Base-by-base conservation (phyloP, 2,888 invertebrate genomes). In the Pocota personata region DNA sequence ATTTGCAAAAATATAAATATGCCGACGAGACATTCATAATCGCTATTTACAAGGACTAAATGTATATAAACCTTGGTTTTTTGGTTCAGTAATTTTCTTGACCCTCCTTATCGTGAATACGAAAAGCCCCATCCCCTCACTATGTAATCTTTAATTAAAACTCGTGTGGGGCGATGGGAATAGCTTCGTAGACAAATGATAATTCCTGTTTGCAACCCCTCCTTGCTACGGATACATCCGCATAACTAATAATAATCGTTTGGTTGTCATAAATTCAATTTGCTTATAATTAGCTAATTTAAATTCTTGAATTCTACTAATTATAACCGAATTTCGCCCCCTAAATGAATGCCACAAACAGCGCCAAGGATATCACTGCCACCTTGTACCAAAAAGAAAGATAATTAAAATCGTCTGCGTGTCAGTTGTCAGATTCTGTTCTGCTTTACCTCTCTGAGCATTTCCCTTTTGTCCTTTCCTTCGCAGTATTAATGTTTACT, bases 231-330 rank as follows among this genome's bases (percentile, higher is more conserved):
- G n/a, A n/a, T n/a, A n/a, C n/a, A n/a, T 10, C 30, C 32, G 21
- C 16, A 3, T 8, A 21, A 14, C 35, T 37, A 58, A 48, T 37
- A 50, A 48, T 60, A 72, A 50, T 62, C 40, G 24, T 40, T 73
- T 43, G 30, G 40, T 73, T 43, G 14, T 64, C 52, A 73, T 21
- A 55, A 62, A 62, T 67, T 72, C 46, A 50, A 57, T 50, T 67
- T 67, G 43, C 48, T 30, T 50, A 32, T 77, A 77, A 77, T 77
- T 40, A 77, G 67, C 30, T 67, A 77, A 77, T 77, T 77, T 58
- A 77, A 67, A 76, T 76, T 76, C 66, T 21, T 14, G 19, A 32
- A 62, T 73, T 52, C 43, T 40, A 64, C 62, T 55, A 32, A 43
- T 64, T 64, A 32, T 62, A 62, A 21, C 19, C 48, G 24, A 62